phyloP scores from a whole-genome alignment of 2,113 vertebrate genomes.

The Rhinolophus ferrumequinum region DNA sequence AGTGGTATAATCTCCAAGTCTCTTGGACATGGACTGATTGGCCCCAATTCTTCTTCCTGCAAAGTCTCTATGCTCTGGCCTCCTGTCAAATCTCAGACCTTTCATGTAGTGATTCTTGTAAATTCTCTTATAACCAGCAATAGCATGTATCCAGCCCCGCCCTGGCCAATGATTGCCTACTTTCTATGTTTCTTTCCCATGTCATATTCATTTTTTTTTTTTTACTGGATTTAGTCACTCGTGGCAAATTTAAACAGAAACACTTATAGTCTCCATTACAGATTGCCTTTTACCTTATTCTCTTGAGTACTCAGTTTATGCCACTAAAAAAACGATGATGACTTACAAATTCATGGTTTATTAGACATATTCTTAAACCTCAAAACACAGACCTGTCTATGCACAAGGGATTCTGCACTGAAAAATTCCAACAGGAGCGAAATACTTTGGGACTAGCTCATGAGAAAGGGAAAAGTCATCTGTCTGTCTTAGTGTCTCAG shows the following conservation, averaged over 20 bases:
- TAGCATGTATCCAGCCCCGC: not conserved
- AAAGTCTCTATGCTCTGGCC: not conserved
- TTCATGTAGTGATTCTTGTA: not conserved
- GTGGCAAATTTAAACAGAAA: not conserved
- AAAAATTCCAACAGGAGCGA: not conserved
- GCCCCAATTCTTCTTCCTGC: not conserved
- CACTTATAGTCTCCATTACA: slow-evolving; percentile 39
- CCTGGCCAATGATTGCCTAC: not conserved
- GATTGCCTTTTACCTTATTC: slow-evolving; percentile 5
- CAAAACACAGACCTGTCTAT: not conserved
- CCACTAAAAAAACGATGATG: not conserved
- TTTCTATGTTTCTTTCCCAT: slow-evolving; percentile 20
- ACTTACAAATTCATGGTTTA: slow-evolving; percentile 34
- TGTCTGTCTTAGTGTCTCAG: not conserved
- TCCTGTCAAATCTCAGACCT: not conserved
- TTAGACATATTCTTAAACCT: slow-evolving; percentile 41
- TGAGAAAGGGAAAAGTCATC: not conserved
- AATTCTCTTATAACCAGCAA: not conserved
- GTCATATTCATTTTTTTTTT: not conserved
- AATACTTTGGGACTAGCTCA: not conserved
- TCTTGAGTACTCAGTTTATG: slow-evolving; percentile 6
- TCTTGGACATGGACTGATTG: not conserved
- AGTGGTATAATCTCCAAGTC: not conserved
- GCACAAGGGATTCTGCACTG: not conserved
- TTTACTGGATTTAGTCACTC: not conserved